These are phyloP conservation scores for Lasaia peninsularis DNA, from an alignment of 1,140 invertebrate genomes.

Conservation along the genomic window DNA sequence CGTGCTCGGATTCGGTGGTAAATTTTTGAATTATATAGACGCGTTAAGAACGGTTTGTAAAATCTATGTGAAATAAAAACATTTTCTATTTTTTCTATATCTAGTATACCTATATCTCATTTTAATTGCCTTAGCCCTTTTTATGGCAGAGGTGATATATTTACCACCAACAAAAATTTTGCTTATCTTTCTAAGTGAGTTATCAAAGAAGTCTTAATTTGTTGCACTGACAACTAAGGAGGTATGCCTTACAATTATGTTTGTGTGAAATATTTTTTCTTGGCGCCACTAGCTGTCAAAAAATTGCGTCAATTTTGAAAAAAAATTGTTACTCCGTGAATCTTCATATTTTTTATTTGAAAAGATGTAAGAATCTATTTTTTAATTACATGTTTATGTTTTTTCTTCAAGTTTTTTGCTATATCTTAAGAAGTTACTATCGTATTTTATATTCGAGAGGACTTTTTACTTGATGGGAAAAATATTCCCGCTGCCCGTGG, in stretches of 20 bases:
- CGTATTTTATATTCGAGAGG: constrained; percentile 13
- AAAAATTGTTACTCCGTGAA: constrained; percentile 30
- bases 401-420: constrained; percentile 24
- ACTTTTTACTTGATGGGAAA: constrained; percentile 27
- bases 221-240: no score
- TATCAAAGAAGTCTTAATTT: constrained; percentile 15
- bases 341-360: constrained; percentile 24
- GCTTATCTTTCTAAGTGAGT: constrained; percentile 23
- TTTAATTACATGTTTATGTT: constrained; percentile 22
- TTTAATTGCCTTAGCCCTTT: constrained; percentile 17
- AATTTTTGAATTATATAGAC: no score
- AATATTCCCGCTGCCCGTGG: constrained; percentile 29
- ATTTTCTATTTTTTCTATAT: no score
- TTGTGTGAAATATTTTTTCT: constrained; percentile 43
- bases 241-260: constrained; percentile 19
- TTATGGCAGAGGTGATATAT: constrained; percentile 25
- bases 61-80: no score
- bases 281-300: constrained; percentile 31
- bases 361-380: constrained; percentile 23
- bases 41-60: no score
- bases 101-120: no score
- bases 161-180: constrained; percentile 26
- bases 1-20: no score
- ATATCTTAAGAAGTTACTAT: constrained; percentile 17
- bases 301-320: constrained; percentile 31